Conservation (phyloP, 64 coral and sea anemone species). For the Astreopora myriophthalma region DNA sequence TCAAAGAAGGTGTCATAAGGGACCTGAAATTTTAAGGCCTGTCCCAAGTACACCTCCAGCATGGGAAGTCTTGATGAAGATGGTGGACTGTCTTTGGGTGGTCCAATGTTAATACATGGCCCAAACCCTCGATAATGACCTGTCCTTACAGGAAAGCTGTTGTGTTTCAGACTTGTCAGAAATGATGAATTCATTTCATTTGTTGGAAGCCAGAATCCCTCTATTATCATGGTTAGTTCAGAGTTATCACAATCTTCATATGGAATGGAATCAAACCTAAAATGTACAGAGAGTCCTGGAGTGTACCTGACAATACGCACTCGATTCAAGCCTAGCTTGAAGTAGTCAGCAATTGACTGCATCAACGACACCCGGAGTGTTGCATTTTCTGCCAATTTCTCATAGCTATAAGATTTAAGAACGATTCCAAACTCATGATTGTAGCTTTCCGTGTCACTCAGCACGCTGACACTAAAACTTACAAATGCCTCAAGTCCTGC, state of each 20-base stretch:
- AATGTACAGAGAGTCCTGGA: conserved; percentile 32
- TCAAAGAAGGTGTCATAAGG: conserved; percentile 51
- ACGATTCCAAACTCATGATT: conserved; percentile 33
- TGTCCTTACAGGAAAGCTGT: background rate
- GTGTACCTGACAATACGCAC: conserved; percentile 40
- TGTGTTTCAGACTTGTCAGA: background rate
- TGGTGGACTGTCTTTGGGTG: background rate
- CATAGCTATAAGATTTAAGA: background rate
- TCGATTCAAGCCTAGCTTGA: background rate
- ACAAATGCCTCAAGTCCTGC: conserved; percentile 12
- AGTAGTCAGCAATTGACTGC: conserved; percentile 50
- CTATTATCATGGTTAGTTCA: conserved; percentile 1
- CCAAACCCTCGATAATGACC: background rate
- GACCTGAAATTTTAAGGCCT: background rate
- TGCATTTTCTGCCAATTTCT: background rate
- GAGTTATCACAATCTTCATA: conserved; percentile 50
- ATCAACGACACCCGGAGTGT: background rate
- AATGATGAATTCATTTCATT: background rate
- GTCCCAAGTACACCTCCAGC: background rate
- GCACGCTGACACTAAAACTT: background rate
- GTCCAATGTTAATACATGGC: background rate
- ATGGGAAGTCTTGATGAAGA: background rate
- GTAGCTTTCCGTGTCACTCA: background rate
- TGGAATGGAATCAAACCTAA: conserved; percentile 63
- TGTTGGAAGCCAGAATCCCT: background rate